phyloP scores from a whole-genome alignment of 2,113 vertebrate genomes.

The Scomber scombrus region DNA sequence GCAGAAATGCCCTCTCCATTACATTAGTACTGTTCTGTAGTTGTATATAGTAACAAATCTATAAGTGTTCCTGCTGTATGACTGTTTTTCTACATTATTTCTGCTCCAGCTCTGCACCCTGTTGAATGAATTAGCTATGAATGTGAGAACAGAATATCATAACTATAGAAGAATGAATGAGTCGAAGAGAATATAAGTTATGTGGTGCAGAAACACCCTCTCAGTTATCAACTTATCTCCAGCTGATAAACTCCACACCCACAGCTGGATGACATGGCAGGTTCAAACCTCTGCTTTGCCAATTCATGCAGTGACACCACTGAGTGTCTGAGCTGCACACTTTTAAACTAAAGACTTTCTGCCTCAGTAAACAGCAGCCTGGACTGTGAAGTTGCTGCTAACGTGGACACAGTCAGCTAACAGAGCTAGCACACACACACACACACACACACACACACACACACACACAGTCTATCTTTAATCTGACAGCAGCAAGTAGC shows the following conservation, averaged over 20 bases:
- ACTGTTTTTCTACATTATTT: no score
- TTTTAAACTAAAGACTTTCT: background rate
- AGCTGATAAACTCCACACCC: background rate
- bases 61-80: no score
- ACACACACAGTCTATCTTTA: constrained; percentile 10
- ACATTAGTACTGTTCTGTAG: no score
- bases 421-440: constrained; percentile 43
- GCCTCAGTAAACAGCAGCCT: background rate
- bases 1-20: no score
- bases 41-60: no score
- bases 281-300: background rate
- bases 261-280: background rate
- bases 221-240: no score
- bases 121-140: no score
- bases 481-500: constrained; percentile 34
- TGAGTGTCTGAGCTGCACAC: background rate
- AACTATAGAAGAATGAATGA: no score
- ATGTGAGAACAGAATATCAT: no score
- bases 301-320: background rate
- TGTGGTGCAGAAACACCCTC: no score
- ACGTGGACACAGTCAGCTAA: constrained; percentile 57
- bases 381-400: constrained; percentile 47
- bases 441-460: constrained; percentile 22
- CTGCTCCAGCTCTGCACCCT: no score
- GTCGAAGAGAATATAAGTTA: no score